These are phyloP conservation scores for Ictalurus punctatus DNA, from an alignment of 2,113 vertebrate genomes.

Conservation along the genomic window DNA sequence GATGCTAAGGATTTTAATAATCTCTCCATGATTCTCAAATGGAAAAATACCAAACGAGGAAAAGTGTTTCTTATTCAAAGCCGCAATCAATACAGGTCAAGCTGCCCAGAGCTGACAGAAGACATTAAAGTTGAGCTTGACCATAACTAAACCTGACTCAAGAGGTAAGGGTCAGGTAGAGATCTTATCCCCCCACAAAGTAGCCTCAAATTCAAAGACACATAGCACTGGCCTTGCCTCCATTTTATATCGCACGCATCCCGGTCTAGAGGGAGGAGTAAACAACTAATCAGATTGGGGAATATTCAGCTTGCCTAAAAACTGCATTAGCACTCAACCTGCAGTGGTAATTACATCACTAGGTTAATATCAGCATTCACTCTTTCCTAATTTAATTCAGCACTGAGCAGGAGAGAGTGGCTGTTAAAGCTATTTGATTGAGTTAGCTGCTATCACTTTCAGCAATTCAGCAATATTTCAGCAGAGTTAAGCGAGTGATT, in stretches of 20 bases:
- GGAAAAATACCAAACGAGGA: constrained; percentile 8
- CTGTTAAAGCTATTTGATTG: constrained; percentile 67
- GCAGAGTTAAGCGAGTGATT: constrained; percentile 58
- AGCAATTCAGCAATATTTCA: constrained; percentile 63
- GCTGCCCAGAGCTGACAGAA: constrained; percentile 25
- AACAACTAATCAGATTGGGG: constrained; percentile 67
- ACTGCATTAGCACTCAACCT: constrained; percentile 73
- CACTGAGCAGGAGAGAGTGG: constrained; percentile 60
- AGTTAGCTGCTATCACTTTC: constrained; percentile 71
- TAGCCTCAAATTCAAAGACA: constrained; percentile 58
- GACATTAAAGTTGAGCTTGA: constrained; percentile 34
- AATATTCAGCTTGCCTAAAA: constrained; percentile 69
- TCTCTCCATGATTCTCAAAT: background rate
- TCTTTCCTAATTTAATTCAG: constrained; percentile 68
- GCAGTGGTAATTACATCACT: constrained; percentile 74
- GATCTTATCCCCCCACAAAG: constrained; percentile 48
- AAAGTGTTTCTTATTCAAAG: background rate
- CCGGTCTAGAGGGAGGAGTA: constrained; percentile 62
- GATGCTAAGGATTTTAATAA: constrained; percentile 29
- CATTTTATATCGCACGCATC: constrained; percentile 54
- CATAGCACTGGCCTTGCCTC: constrained; percentile 44
- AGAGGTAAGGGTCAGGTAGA: constrained; percentile 41
- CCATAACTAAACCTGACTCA: constrained; percentile 43
- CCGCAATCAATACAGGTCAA: constrained; percentile 42
- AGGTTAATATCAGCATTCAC: constrained; percentile 72